Evolutionary conservation across 2,888 invertebrate species (phyloP).

Genomic region (Lacanobia wlatinum): DNA sequence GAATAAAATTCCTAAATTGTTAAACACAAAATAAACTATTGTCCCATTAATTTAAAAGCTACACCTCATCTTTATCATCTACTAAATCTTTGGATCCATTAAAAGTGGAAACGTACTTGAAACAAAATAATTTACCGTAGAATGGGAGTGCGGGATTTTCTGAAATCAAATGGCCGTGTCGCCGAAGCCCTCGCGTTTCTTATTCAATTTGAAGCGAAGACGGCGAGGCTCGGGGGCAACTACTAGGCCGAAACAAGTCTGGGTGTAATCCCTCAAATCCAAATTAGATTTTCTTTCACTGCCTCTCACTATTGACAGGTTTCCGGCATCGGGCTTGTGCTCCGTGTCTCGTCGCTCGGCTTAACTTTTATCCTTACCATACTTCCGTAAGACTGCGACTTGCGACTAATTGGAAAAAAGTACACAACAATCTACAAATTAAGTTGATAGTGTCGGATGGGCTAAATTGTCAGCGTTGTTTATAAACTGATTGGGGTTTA

Average conservation of each 20-base stretch:
- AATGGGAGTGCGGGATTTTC: constrained; percentile 67
- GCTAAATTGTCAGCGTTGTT: constrained; percentile 38
- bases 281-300: constrained; percentile 90
- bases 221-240: constrained; percentile 74
- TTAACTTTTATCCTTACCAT: constrained; percentile 76
- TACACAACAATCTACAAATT: constrained; percentile 59
- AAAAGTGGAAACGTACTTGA: constrained; percentile 57
- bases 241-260: constrained; percentile 89
- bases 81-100: constrained; percentile 50
- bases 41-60: constrained; percentile 21
- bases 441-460: constrained; percentile 57
- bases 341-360: constrained; percentile 70
- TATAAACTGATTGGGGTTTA: constrained; percentile 17
- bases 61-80: constrained; percentile 43
- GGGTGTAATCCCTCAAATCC: constrained; percentile 89
- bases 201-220: constrained; percentile 84
- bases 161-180: constrained; percentile 77
- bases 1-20: constrained; percentile 4
- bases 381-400: constrained; percentile 65
- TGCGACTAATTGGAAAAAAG: constrained; percentile 79
- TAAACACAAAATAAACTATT: constrained; percentile 17
- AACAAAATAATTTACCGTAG: constrained; percentile 71
- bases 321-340: constrained; percentile 74
- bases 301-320: constrained; percentile 87
- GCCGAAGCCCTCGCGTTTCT: constrained; percentile 78